phyloP scores from a whole-genome alignment of 2,888 invertebrate genomes.

The Drosophila leonis region DNA sequence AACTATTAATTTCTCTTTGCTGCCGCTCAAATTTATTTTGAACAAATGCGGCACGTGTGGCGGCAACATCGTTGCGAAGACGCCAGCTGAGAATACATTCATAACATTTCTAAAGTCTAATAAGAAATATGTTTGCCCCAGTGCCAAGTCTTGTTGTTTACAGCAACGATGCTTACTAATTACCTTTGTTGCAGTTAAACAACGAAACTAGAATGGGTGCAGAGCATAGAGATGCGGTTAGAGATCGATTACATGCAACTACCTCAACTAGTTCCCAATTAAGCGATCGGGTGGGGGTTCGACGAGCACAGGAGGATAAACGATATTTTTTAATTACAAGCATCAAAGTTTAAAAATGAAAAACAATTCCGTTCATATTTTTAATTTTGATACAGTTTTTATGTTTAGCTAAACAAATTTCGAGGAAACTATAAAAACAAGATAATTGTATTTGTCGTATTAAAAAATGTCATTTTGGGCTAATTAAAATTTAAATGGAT shows the following conservation, averaged over 20 bases:
- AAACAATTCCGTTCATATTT: background rate
- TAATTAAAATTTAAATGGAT: conserved; percentile 49
- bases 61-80: conserved; percentile 47
- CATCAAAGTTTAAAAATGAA: background rate
- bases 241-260: background rate
- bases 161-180: background rate
- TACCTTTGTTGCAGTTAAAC: background rate
- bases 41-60: conserved; percentile 72
- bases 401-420: background rate
- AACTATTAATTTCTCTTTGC: conserved; percentile 70
- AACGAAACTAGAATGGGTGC: background rate
- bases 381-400: background rate
- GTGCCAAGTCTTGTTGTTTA: conserved; percentile 26
- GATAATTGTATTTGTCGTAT: background rate
- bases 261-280: background rate
- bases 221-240: background rate
- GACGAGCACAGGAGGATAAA: background rate
- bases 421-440: background rate
- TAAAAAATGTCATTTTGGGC: conserved; percentile 26
- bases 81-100: conserved; percentile 48
- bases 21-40: conserved; percentile 47
- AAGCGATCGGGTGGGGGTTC: too few relatives aligned
- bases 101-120: conserved; percentile 30
- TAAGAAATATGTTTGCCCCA: conserved; percentile 10
- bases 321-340: background rate